A percentile compares a stretch with the other conserved stretches of the same genome.
These are phyloP conservation scores for Quadroppia sp. DNA, from an alignment of 2,888 invertebrate genomes.

Conservation along the genomic window DNA sequence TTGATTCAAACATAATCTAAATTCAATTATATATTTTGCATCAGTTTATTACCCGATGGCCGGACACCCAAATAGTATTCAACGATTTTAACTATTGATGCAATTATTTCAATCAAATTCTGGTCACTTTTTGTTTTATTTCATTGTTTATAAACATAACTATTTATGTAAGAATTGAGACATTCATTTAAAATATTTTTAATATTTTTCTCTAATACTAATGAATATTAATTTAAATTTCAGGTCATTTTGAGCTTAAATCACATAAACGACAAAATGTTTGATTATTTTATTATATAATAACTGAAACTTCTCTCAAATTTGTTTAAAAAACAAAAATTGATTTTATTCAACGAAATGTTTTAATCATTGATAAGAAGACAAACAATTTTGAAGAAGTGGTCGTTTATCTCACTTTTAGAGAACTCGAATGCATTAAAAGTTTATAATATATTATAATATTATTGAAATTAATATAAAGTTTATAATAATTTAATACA, in stretches of 20 bases:
- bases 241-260: conserved; percentile 37
- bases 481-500: conserved; percentile 20
- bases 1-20: neutral
- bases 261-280: conserved; percentile 3
- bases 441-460: neutral
- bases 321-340: neutral
- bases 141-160: conserved; percentile 31
- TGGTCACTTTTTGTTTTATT: conserved; percentile 71
- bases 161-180: neutral
- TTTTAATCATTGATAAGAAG: neutral
- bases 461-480: conserved; percentile 1
- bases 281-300: neutral
- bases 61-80: conserved; percentile 99
- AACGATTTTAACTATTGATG: conserved; percentile 74
- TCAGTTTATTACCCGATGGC: conserved; percentile 68
- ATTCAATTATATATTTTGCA: neutral
- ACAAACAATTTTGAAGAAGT: neutral
- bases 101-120: conserved; percentile 61
- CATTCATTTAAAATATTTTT: neutral
- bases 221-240: conserved; percentile 5
- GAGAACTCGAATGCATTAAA: neutral
- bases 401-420: neutral
- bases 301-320: neutral
- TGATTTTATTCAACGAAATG: neutral
- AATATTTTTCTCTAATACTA: neutral